Evolutionary conservation across 2,888 invertebrate species (phyloP).

Genomic region (Odontomyia ornata): DNA sequence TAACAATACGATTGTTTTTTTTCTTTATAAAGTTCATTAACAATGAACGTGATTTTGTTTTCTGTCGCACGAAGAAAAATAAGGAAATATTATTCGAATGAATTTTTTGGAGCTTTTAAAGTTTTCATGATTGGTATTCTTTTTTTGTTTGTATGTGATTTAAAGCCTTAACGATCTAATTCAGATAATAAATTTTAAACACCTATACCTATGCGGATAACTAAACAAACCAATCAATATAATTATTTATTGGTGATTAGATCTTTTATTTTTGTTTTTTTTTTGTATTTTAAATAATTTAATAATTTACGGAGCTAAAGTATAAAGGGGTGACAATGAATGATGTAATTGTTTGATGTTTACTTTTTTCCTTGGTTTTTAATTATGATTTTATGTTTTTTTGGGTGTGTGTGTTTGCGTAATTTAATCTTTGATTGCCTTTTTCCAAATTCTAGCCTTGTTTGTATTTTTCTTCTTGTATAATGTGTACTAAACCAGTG

Average conservation of each 20-base stretch:
- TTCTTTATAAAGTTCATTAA: neutral
- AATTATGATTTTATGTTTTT: constrained; percentile 20
- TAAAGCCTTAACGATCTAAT: constrained; percentile 20
- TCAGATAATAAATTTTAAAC: constrained; percentile 19
- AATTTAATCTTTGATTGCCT: neutral
- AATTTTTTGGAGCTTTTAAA: neutral
- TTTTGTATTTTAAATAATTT: constrained; percentile 28
- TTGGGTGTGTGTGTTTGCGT: neutral
- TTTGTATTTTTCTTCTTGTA: constrained; percentile 10
- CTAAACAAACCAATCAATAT: constrained; percentile 17
- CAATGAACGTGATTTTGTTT: neutral
- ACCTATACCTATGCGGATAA: constrained; percentile 12
- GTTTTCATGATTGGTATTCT: no score
- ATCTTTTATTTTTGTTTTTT: neutral
- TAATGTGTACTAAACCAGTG: neutral
- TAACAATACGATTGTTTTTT: neutral
- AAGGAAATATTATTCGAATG: neutral
- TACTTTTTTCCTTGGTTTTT: neutral
- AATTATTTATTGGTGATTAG: constrained; percentile 6
- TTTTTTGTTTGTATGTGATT: no score
- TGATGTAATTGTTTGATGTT: constrained; percentile 2
- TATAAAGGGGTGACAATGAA: constrained; percentile 28
- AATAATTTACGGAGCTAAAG: constrained; percentile 32
- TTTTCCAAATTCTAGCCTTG: constrained; percentile 4
- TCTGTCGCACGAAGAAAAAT: no score